Evolutionary conservation across 2,888 invertebrate species (phyloP), one percentile per base, ranked within the genome.

Genomic region (Pristionchus exspectatus): DNA sequence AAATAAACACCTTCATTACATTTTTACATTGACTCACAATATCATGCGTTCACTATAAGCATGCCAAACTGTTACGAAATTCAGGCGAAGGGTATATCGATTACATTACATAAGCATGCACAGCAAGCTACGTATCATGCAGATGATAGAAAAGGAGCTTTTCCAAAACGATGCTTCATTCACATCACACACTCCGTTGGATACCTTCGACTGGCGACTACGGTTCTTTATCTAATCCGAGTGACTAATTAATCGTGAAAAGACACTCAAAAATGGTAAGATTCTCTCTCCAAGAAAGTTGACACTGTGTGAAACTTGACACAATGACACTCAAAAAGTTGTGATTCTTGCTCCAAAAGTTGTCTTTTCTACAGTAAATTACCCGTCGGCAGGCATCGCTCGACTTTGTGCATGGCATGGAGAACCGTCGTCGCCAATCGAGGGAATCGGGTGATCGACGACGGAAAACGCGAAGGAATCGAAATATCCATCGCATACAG

Each of bases 401-500:
- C 81, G 81, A 50, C 33, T 50, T 81, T 12, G 81, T 81, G 24
- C 21, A 21, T 14, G 77, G 44, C 44, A 27, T 54, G 50, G 81
- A 81, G 81, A 81, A 81, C 81, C 81, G 81, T 54, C 54, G 81
- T 81, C n/a, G 16, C 81, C 81, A 81, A 27, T 81, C 81, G 81
- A n/a, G 14, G 50, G 81, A 81, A 50, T 81, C 81, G n/a, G 81
- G 27, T 27, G 81, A 10, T 2, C 50, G 54, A 54, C 50, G 50
- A 27, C 50, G n/a, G 12, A 50, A n/a, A 12, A 9, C 1, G 38
- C 33, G 38, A 33, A 5, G 74, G 9, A 30, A 72, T 12, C 33
- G 72, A 9, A 72, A 16, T 12, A 50, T 50, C 44, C 72, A 72
- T 12, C 21, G 72, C 81, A 44, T 81, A 81, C 81, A 81, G 50